Base-by-base conservation (phyloP, 1,140 invertebrate genomes). In the Drosophila chauvacae region DNA sequence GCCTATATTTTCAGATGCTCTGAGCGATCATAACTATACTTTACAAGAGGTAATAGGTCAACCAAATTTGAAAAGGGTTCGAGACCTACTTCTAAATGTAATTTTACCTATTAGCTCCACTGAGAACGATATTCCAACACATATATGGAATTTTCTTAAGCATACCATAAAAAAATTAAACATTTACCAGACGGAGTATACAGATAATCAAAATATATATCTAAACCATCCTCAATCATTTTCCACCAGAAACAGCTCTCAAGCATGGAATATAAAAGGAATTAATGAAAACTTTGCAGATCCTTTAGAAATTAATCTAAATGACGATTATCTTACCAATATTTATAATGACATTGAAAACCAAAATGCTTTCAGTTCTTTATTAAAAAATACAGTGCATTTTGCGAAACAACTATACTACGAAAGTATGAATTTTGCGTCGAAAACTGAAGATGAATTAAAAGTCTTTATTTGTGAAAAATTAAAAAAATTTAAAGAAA, bases 1-100 rank as follows among this genome's bases (percentile, higher is more conserved):
- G 7, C 6, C 3, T 3, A 28, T n/a, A 14, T 39, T 80, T 26
- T 68, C 74, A 7, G 45, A 82, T 39, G 77, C 86, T 35, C 35
- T 90, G 33, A 80, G 59, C 50, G 87, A 90, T 47, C 87, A 90
- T 69, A 90, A 90, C 47, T 90, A 90, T 47, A 90, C 81, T 10
- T 76, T 68, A 3, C 81, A 86, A 51, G 61, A 80, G 26, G 7
- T 62, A 14, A 26, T 56, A 2, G 18, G 14, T 4, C 64, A 62
- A 35, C 50, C 28, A 7, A 69, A 28, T n/a, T 37, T 77, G n/a
- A 62, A 61, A 10, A 72, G 35, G n/a, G 45, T 90, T 33, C 64
- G 65, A 16, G 69, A 77, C 16, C 41, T 71, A 7, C 47, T 85
- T 16, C 18, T 77, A 7, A 78, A 47, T 57, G 59, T 74, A 16